Evolutionary conservation across 2,797 vertebrate species (phyloP).

Genomic region (Rhabdophis nuchalis): DNA sequence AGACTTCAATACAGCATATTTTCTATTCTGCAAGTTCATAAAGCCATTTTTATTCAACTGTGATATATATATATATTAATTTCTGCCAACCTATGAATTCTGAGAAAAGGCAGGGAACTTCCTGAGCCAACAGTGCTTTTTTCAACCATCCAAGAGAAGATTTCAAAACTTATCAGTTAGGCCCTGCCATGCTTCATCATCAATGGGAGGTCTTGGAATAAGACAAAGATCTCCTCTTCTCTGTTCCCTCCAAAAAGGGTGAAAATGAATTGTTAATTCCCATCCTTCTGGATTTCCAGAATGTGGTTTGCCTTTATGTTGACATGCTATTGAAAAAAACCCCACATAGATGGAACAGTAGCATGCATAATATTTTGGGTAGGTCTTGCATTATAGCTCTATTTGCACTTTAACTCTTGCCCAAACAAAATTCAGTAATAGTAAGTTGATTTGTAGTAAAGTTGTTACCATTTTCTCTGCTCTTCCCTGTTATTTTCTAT

Average conservation of each 20-base stretch:
- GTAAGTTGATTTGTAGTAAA: neutral
- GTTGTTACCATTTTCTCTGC: neutral
- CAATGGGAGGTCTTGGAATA: neutral
- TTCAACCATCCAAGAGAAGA: neutral
- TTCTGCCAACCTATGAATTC: neutral
- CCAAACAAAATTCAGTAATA: neutral
- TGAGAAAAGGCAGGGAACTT: neutral
- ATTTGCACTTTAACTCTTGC: neutral
- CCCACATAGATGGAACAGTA: too few species aligned
- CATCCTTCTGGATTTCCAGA: neutral
- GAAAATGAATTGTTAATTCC: neutral
- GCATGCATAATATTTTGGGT: neutral
- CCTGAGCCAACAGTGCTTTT: neutral
- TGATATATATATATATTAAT: neutral
- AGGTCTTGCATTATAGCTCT: neutral
- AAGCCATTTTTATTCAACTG: neutral
- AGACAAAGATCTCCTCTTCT: neutral
- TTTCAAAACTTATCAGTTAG: neutral
- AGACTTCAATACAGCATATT: neutral
- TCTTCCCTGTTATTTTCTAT: neutral
- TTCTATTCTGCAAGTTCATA: neutral
- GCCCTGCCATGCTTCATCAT: neutral
- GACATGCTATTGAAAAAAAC: neutral
- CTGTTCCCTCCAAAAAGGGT: neutral
- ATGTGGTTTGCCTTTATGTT: neutral